Conservation (phyloP, 2,113 vertebrate genomes). For the Bufo bufo region DNA sequence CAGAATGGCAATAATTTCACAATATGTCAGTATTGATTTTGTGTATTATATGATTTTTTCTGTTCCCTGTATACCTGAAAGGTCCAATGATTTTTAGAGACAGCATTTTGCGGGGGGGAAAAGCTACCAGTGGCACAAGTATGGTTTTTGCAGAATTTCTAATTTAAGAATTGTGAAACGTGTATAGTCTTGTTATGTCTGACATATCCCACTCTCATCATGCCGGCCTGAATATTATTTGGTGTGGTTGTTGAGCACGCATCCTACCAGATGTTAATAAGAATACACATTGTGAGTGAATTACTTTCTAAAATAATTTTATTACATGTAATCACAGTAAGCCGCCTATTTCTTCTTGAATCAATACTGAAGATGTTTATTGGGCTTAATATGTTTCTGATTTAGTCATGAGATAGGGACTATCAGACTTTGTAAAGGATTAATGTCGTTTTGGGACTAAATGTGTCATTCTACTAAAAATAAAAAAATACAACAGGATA, state of each 20-base stretch:
- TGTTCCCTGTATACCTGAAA: not conserved
- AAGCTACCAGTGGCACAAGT: not conserved
- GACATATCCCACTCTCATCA: not conserved
- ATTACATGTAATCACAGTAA: conserved; percentile 36
- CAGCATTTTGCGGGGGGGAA: not conserved
- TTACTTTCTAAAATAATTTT: conserved; percentile 48
- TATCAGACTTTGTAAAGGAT: not conserved
- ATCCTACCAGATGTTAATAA: conserved; percentile 46
- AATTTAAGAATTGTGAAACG: conserved; percentile 29
- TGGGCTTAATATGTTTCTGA: conserved; percentile 15
- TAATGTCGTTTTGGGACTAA: not conserved
- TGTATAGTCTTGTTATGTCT: not conserved
- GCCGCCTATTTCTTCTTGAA: not conserved
- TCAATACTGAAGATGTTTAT: conserved; percentile 34
- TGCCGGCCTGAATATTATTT: conserved; percentile 32
- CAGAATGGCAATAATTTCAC: not conserved
- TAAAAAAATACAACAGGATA: not conserved
- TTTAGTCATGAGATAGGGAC: not conserved
- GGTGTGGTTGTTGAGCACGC: conserved; percentile 30
- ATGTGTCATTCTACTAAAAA: not conserved
- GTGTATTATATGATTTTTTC: not conserved
- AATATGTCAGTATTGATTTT: not conserved
- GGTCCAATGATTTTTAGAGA: not conserved
- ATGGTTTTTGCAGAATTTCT: not conserved
- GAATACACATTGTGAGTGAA: conserved; percentile 16